phyloP scores from a whole-genome alignment of 1,140 invertebrate species.

The Drosophila serrata region DNA sequence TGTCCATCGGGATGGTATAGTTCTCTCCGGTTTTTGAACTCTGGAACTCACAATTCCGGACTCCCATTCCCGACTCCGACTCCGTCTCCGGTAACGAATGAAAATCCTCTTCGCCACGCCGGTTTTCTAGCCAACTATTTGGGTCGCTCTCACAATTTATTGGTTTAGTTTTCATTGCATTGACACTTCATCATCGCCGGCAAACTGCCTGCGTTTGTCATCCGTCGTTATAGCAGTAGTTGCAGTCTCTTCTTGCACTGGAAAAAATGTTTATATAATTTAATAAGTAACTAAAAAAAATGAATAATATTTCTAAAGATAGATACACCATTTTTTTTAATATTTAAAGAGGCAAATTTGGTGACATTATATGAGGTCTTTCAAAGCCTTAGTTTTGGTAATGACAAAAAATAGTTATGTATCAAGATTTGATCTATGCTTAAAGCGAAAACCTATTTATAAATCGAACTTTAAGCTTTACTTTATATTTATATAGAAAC shows the following conservation, averaged over 20 bases:
- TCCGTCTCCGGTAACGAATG: neutral
- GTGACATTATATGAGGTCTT: neutral
- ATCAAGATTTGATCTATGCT: neutral
- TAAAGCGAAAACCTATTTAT: too few species aligned
- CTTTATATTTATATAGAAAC: too few species aligned
- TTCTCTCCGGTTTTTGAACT: constrained; percentile 8
- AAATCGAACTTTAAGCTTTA: too few species aligned
- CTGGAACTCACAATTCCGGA: too few species aligned
- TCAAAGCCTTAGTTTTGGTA: neutral
- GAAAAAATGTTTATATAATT: neutral
- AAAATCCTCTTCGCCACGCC: constrained; percentile 75
- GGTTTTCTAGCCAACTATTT: constrained; percentile 85
- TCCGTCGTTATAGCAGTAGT: constrained; percentile 48
- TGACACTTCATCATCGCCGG: constrained; percentile 84
- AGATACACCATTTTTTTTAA: too few species aligned
- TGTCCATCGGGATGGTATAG: constrained; percentile 23
- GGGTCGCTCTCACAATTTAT: constrained; percentile 85
- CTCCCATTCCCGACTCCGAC: too few species aligned
- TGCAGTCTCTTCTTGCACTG: constrained; percentile 21
- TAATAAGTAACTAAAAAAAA: neutral
- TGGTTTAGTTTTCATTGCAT: constrained; percentile 85
- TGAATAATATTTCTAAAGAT: too few species aligned
- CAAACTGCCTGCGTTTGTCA: constrained; percentile 77
- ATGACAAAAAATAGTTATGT: neutral
- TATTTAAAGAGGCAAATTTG: neutral